These are phyloP conservation scores for Pocillopora verrucosa DNA, from an alignment of 64 coral and sea anemone species.

Conservation along the genomic window DNA sequence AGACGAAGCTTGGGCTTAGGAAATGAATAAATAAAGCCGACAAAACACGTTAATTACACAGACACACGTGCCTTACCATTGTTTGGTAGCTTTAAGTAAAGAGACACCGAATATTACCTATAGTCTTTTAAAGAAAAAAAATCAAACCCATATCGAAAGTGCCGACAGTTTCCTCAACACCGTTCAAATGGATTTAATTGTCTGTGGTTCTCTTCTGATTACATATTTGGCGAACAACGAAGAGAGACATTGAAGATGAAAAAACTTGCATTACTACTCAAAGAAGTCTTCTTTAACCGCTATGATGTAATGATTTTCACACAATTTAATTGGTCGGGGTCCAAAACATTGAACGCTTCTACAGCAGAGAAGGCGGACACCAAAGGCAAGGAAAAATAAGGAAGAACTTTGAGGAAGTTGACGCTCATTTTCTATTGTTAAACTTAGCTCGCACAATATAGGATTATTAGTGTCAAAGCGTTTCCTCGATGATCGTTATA, in stretches of 20 bases:
- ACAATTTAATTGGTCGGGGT: too few relatives aligned
- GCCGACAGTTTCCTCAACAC: not conserved
- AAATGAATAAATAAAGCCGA: constrained; percentile 27
- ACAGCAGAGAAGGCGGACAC: too few relatives aligned
- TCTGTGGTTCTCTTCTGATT: not conserved
- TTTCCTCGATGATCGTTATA: too few relatives aligned
- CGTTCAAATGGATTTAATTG: not conserved
- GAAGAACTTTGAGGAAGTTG: too few relatives aligned
- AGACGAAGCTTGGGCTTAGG: not conserved
- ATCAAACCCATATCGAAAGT: not conserved
- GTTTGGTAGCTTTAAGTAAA: not conserved
- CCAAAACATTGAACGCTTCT: too few relatives aligned
- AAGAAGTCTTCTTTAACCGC: not conserved
- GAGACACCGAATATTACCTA: not conserved
- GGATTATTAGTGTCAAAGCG: too few relatives aligned
- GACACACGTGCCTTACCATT: not conserved
- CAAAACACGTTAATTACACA: not conserved
- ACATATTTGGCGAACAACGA: not conserved
- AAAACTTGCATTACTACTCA: not conserved
- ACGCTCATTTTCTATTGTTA: too few relatives aligned
- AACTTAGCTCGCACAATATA: too few relatives aligned
- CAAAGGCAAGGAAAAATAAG: too few relatives aligned
- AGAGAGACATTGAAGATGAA: too few relatives aligned
- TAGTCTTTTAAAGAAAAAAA: not conserved
- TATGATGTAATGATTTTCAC: not conserved